Evolutionary conservation across 2,113 vertebrate genomes (phyloP), one percentile per base, ranked within the genome.

Genomic region (Eulacestoma nigropectus): DNA sequence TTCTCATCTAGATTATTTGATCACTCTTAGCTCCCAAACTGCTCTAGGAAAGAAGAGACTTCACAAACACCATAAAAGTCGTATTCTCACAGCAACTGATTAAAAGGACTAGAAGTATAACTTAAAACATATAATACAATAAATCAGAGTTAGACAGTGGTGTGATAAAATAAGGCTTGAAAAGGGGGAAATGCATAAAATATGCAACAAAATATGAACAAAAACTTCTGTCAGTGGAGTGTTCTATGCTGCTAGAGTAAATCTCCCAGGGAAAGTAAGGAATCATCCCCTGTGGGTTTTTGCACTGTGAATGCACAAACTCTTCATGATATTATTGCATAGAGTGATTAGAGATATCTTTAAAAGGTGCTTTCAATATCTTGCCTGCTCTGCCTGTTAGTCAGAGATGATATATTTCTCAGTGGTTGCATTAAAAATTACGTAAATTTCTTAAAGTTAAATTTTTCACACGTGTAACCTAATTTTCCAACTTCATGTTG

Each of bases 281-380:
- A 84, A 59, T 44, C 9, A 27, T 35, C 19, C 39, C 8, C 21
- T 60, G 1, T 33, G 12, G 3, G 4, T 25, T 93, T 89, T 81
- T 15, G 20, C 6, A 30, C 6, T 0, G 2, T 1, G 2, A 77
- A 64, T n/a, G 9, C 10, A 41, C n/a, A 62, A 56, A 41, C 3
- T 44, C 20, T 77, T 89, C 17, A 50, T 50, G 26, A 56, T 18
- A 52, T 53, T 53, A 35, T 39, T 63, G 32, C 22, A 46, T n/a
- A 5, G 23, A 79, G 11, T 21, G 11, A 53, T 64, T 39, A 74
- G 19, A 65, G 6, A 41, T n/a, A 16, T 23, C 30, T 53, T 79
- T 76, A 37, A 60, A 84, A 69, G 6, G 14, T 52, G 10, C 1
- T 50, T 83, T 80, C 19, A 55, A 5, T 70, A 62, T 69, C 32